Conservation (phyloP, 1,140 invertebrate genomes). For the Himalopsyche phryganea region DNA sequence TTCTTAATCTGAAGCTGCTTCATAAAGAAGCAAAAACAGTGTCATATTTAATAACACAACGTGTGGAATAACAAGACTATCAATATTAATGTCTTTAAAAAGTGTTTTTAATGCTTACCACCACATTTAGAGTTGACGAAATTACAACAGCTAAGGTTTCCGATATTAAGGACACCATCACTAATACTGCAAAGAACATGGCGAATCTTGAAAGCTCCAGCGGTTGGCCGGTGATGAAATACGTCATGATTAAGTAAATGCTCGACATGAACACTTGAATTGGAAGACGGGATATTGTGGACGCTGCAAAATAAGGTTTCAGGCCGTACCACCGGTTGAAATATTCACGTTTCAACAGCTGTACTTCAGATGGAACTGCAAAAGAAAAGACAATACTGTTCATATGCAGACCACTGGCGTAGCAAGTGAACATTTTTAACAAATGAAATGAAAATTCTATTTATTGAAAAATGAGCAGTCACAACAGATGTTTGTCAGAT, state of each 20-base stretch:
- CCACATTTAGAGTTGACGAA: slow-evolving; percentile 65
- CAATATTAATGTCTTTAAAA: too few species aligned
- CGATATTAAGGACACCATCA: slow-evolving; percentile 67
- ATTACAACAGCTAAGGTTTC: slow-evolving; percentile 73
- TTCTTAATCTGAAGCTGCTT: too few species aligned
- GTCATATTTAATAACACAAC: too few species aligned
- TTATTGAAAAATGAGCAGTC: too few species aligned
- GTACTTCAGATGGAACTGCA: slow-evolving; percentile 85
- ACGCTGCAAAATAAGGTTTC: slow-evolving; percentile 84
- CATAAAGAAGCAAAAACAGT: too few species aligned
- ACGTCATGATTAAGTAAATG: slow-evolving; percentile 78
- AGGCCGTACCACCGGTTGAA: slow-evolving; percentile 93
- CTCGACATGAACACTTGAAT: slow-evolving; percentile 68
- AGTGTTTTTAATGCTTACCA: slow-evolving; percentile 55
- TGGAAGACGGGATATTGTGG: slow-evolving; percentile 71
- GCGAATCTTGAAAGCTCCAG: slow-evolving; percentile 69
- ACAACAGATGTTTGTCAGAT: too few species aligned
- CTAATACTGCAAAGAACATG: slow-evolving; percentile 65
- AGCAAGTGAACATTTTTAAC: too few species aligned
- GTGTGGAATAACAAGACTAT: too few species aligned
- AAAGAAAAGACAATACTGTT: slow-evolving; percentile 46
- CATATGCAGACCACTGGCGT: too few species aligned
- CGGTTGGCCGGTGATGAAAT: slow-evolving; percentile 83
- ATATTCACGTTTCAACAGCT: slow-evolving; percentile 83
- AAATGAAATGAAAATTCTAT: too few species aligned